These are phyloP conservation scores for Lacerta viridis DNA, from an alignment of 2,797 vertebrate genomes.

Conservation along the genomic window DNA sequence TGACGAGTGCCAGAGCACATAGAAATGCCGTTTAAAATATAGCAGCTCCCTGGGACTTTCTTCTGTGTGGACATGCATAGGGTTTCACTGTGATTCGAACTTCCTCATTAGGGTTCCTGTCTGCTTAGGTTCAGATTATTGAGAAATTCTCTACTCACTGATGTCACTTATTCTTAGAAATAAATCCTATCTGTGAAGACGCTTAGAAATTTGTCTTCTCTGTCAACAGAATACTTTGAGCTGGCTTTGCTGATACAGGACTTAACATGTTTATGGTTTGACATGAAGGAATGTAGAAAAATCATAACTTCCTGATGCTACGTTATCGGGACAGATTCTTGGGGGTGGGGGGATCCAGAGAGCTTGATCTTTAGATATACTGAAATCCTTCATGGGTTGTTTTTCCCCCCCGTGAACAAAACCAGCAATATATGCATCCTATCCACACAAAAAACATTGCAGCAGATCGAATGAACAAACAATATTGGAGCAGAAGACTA, in stretches of 20 bases:
- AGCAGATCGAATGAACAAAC: neutral
- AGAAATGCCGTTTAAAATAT: no score
- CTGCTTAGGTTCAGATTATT: neutral
- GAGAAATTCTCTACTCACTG: neutral
- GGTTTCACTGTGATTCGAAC: neutral
- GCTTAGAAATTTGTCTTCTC: neutral
- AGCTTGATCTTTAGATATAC: constrained; percentile 3
- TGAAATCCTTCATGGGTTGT: neutral
- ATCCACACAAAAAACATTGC: neutral
- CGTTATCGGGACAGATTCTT: neutral
- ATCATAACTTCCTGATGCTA: neutral
- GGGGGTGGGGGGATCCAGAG: neutral
- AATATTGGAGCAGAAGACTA: constrained; percentile 24
- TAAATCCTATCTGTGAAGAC: neutral
- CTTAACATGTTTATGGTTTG: neutral
- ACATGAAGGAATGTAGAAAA: constrained; percentile 7
- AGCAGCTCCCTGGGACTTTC: no score
- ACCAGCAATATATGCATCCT: neutral
- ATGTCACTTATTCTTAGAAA: constrained; percentile 4
- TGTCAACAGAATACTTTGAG: constrained; percentile 12
- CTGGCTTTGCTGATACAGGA: neutral
- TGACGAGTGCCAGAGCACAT: no score
- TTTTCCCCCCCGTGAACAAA: neutral
- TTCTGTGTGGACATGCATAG: neutral
- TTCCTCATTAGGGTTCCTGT: neutral